Evolutionary conservation across 2,888 invertebrate genomes (phyloP).

Genomic region (Catocala fraxini): DNA sequence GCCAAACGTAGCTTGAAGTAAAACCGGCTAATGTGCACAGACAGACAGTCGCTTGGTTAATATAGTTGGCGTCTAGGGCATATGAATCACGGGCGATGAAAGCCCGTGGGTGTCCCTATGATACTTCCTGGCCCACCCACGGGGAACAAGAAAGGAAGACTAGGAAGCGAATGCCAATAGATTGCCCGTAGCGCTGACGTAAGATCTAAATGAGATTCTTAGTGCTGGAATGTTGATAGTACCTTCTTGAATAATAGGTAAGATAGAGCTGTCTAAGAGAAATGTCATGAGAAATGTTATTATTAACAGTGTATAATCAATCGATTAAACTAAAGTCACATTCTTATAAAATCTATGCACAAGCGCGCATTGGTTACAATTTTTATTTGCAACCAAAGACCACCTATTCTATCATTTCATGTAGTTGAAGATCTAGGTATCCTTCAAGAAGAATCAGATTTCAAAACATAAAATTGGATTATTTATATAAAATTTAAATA

Average conservation of each 20-base stretch:
- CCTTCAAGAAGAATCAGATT: too few species aligned
- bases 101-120: slow-evolving; percentile 76
- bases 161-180: slow-evolving; percentile 54
- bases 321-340: too few species aligned
- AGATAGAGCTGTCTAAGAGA: not conserved
- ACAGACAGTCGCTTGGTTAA: slow-evolving; percentile 55
- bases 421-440: too few species aligned
- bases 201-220: slow-evolving; percentile 45
- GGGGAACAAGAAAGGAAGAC: slow-evolving; percentile 54
- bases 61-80: slow-evolving; percentile 54
- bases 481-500: too few species aligned
- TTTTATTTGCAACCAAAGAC: too few species aligned
- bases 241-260: not conserved
- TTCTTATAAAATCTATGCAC: too few species aligned
- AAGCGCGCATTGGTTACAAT: too few species aligned
- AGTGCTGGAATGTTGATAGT: slow-evolving; percentile 20
- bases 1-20: slow-evolving; percentile 51
- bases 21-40: slow-evolving; percentile 62
- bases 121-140: slow-evolving; percentile 84
- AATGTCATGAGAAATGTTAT: not conserved
- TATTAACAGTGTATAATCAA: not conserved
- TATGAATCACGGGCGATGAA: slow-evolving; percentile 83
- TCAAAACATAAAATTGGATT: too few species aligned
- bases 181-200: slow-evolving; percentile 42
- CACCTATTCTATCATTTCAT: too few species aligned